Conservation (phyloP, 2,113 vertebrate species). For the Nerophis lumbriciformis region DNA sequence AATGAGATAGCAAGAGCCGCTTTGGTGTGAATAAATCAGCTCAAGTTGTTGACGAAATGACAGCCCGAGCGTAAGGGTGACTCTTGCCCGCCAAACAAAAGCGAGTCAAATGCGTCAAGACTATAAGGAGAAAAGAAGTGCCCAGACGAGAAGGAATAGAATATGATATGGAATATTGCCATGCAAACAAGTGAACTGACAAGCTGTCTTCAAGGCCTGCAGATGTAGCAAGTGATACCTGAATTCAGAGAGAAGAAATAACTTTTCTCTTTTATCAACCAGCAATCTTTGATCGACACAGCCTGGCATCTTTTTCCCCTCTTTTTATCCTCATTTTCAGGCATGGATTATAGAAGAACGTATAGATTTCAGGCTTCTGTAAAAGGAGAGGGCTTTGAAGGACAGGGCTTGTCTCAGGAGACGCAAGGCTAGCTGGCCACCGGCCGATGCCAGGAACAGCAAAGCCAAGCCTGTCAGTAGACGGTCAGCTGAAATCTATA, state of each 20-base stretch:
- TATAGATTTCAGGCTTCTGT: constrained; percentile 61
- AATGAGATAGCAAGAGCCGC: constrained; percentile 13
- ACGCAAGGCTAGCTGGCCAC: constrained; percentile 39
- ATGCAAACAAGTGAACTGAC: constrained; percentile 18
- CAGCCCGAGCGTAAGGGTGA: constrained; percentile 6
- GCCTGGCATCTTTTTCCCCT: constrained; percentile 20
- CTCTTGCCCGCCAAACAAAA: constrained; percentile 5
- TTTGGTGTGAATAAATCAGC: constrained; percentile 22
- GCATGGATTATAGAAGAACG: constrained; percentile 28
- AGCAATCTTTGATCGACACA: constrained; percentile 43
- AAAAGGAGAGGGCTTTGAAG: constrained; percentile 59
- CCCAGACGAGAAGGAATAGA: neutral
- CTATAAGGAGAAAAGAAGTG: constrained; percentile 2
- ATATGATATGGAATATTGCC: constrained; percentile 9
- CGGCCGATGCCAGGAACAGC: constrained; percentile 52
- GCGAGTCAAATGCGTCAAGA: constrained; percentile 5
- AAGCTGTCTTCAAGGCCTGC: constrained; percentile 27
- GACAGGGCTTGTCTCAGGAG: constrained; percentile 47
- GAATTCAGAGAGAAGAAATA: constrained; percentile 14
- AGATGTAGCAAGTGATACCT: constrained; percentile 24
- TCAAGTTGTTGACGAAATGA: constrained; percentile 17
- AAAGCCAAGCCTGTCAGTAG: constrained; percentile 54
- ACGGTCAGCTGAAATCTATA: constrained; percentile 51
- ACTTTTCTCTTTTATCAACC: constrained; percentile 19
- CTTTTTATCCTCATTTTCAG: constrained; percentile 47